Percentiles rank a stretch among this genome's conserved stretches.
These are phyloP conservation scores for Drosophila punjabiensis DNA, from an alignment of 1,140 invertebrate genomes.

Conservation along the genomic window DNA sequence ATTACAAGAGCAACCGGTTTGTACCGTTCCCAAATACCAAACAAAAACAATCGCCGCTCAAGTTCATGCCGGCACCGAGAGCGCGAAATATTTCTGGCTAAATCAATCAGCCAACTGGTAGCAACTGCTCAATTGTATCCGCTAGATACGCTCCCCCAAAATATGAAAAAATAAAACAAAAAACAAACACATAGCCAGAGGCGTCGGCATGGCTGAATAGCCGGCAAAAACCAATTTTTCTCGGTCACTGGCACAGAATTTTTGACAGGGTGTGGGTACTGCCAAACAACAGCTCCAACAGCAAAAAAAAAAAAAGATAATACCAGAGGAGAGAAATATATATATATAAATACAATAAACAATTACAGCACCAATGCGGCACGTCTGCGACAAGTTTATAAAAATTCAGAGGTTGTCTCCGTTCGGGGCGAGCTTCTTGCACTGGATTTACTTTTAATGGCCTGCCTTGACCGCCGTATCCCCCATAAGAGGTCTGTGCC, in stretches of 20 bases:
- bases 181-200: conserved; percentile 22
- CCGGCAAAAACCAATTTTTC: conserved; percentile 60
- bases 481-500: conserved; percentile 32
- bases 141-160: conserved; percentile 42
- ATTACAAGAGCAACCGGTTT: conserved; percentile 72
- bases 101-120: conserved; percentile 62
- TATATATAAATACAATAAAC: conserved; percentile 51
- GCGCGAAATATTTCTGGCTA: conserved; percentile 49
- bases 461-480: conserved; percentile 59
- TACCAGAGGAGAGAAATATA: conserved; percentile 6
- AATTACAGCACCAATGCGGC: conserved; percentile 68
- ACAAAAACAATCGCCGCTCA: conserved; percentile 18
- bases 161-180: not conserved
- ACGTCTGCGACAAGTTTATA: conserved; percentile 74
- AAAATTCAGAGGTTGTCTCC: conserved; percentile 68
- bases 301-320: conserved; percentile 25
- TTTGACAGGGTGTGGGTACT: conserved; percentile 66
- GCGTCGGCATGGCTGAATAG: conserved; percentile 48
- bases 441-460: conserved; percentile 82
- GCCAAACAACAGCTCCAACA: conserved; percentile 24
- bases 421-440: conserved; percentile 23
- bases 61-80: conserved; percentile 43
- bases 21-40: conserved; percentile 47
- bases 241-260: conserved; percentile 81
- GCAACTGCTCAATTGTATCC: conserved; percentile 60